Percentiles rank a stretch among this genome's conserved stretches.
Conservation (phyloP, 1,140 invertebrate species). For the Temnothorax curvispinosus region DNA sequence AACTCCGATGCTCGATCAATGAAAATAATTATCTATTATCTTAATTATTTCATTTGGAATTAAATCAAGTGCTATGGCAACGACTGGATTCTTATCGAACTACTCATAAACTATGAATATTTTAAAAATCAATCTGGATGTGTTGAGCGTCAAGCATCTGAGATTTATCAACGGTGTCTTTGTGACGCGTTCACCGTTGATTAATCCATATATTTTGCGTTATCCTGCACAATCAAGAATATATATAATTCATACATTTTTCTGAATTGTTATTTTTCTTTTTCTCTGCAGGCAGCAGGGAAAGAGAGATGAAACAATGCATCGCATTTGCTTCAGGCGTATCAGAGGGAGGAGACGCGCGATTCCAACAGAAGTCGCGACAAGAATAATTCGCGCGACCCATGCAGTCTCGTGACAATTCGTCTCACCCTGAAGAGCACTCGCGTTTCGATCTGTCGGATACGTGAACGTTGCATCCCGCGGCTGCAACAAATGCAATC, state of each 20-base stretch:
- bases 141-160: no score
- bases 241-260: neutral
- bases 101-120: no score
- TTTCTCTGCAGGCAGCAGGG: neutral
- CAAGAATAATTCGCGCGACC: neutral
- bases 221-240: no score
- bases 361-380: neutral
- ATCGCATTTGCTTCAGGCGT: neutral
- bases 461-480: neutral
- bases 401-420: conserved; percentile 21
- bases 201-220: no score
- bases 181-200: no score
- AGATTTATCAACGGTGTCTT: no score
- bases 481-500: conserved; percentile 36
- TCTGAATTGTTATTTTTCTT: neutral
- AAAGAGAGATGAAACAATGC: neutral
- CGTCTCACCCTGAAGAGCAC: conserved; percentile 4
- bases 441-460: conserved; percentile 12
- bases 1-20: no score
- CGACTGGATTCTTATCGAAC: no score
- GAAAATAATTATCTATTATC: no score
- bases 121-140: no score
- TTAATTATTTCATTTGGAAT: no score
- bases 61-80: no score
- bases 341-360: neutral